A percentile compares a stretch with the other conserved stretches of the same genome.
phyloP scores from a whole-genome alignment of 2,797 vertebrate genomes.

The Chiroxiphia lanceolata region DNA sequence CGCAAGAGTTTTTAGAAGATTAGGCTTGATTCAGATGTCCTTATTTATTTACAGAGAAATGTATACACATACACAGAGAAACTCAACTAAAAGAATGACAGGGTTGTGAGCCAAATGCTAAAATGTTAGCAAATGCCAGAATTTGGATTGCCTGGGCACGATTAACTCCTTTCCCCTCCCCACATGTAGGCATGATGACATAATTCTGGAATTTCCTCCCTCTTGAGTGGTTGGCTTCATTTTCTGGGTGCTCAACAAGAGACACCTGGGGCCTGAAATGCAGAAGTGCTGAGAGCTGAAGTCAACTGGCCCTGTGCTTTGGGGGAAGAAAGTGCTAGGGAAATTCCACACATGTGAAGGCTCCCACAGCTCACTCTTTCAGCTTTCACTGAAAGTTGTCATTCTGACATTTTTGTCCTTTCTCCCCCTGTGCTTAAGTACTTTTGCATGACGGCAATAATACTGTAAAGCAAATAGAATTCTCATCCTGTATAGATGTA shows the following conservation, averaged over 20 bases:
- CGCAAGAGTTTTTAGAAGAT: not conserved
- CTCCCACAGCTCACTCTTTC: not conserved
- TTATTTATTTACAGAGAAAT: not conserved
- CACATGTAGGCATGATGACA: slow-evolving; percentile 30
- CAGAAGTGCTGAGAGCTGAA: slow-evolving; percentile 8
- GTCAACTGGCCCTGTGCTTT: not conserved
- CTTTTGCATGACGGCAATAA: not conserved
- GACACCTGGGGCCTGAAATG: slow-evolving; percentile 38
- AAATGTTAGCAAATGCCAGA: slow-evolving; percentile 52
- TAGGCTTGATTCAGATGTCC: not conserved
- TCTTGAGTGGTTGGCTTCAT: slow-evolving; percentile 43
- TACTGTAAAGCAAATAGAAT: not conserved
- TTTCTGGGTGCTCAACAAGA: slow-evolving; percentile 56
- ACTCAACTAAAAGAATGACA: not conserved
- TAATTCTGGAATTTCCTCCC: slow-evolving; percentile 66
- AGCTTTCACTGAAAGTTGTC: not conserved
- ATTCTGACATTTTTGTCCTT: not conserved
- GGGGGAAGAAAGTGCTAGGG: not conserved
- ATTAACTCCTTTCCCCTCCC: slow-evolving; percentile 28
- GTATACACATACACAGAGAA: not conserved
- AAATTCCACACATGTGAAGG: not conserved
- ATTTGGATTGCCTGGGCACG: slow-evolving; percentile 47
- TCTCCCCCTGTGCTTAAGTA: not conserved
- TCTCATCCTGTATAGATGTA: not conserved
- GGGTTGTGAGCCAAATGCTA: not conserved